phyloP scores from a whole-genome alignment of 2,888 invertebrate species.

The Empis stercorea region DNA sequence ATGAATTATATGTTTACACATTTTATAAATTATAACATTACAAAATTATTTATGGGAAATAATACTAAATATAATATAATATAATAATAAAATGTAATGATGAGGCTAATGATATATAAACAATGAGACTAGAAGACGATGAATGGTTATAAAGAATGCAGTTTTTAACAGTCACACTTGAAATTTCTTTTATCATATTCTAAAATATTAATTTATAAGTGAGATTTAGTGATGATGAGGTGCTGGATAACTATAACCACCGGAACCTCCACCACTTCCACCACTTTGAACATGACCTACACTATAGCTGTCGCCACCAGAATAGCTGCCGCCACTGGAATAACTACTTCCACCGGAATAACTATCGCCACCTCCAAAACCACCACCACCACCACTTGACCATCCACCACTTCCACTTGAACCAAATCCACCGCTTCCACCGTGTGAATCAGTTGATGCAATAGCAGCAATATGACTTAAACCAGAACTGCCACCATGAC shows the following conservation, averaged over 20 bases:
- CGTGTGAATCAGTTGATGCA: not conserved
- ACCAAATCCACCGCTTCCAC: not conserved
- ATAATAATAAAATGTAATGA: too few relatives aligned
- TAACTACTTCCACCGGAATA: not conserved
- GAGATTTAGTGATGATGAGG: slow-evolving; percentile 14
- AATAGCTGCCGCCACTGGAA: slow-evolving; percentile 19
- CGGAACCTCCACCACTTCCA: slow-evolving; percentile 17
- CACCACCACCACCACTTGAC: not conserved
- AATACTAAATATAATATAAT: too few relatives aligned
- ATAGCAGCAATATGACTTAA: too few relatives aligned
- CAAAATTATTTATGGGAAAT: too few relatives aligned
- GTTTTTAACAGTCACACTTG: too few relatives aligned
- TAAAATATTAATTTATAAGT: too few relatives aligned
- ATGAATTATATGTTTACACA: too few relatives aligned
- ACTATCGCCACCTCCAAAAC: not conserved
- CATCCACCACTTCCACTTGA: not conserved
- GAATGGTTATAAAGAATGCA: too few relatives aligned
- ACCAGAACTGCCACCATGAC: not conserved
- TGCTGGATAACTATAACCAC: slow-evolving; percentile 21
- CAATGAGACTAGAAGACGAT: slow-evolving; percentile 12
- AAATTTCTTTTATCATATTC: too few relatives aligned
- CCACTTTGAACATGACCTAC: slow-evolving; percentile 25
- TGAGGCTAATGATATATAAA: slow-evolving; percentile 3
- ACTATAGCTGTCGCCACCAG: slow-evolving; percentile 26
- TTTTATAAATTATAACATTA: too few relatives aligned